Conservation (phyloP, 2,113 vertebrate species). For the Tylochromis polylepis region DNA sequence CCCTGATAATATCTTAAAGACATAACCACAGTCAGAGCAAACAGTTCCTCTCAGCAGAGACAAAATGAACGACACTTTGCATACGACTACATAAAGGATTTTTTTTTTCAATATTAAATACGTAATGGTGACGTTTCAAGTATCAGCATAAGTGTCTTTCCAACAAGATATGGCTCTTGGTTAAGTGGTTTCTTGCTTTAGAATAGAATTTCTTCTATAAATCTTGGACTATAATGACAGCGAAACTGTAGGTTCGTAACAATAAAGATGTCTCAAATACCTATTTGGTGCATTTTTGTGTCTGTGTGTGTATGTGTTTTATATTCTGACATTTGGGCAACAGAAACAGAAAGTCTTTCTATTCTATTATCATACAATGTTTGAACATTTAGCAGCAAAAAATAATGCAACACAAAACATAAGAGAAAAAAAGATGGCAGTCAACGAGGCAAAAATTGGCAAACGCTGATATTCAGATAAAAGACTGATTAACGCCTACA, state of each 20-base stretch:
- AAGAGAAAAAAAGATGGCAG: too few relatives aligned
- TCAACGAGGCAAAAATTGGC: not conserved
- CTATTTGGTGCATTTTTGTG: not conserved
- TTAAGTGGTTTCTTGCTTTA: not conserved
- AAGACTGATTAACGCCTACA: not conserved
- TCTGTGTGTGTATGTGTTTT: not conserved
- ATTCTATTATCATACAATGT: not conserved
- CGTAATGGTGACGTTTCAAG: not conserved
- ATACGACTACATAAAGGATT: not conserved
- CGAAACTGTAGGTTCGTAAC: not conserved
- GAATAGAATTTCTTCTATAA: not conserved
- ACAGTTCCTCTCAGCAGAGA: conserved; percentile 2
- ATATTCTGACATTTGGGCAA: not conserved
- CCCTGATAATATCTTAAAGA: conserved; percentile 46
- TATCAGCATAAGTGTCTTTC: not conserved
- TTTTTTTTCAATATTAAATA: not conserved
- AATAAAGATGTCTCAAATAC: not conserved
- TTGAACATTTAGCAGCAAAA: not conserved
- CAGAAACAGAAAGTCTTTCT: not conserved
- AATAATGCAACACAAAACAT: not conserved
- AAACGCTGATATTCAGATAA: not conserved
- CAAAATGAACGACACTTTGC: not conserved
- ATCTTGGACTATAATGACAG: not conserved
- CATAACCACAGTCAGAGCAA: conserved; percentile 40
- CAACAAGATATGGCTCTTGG: not conserved